A percentile compares a stretch with the other conserved stretches of the same genome.
phyloP scores from a whole-genome alignment of 2,888 invertebrate genomes.

The Pheosia tremula region DNA sequence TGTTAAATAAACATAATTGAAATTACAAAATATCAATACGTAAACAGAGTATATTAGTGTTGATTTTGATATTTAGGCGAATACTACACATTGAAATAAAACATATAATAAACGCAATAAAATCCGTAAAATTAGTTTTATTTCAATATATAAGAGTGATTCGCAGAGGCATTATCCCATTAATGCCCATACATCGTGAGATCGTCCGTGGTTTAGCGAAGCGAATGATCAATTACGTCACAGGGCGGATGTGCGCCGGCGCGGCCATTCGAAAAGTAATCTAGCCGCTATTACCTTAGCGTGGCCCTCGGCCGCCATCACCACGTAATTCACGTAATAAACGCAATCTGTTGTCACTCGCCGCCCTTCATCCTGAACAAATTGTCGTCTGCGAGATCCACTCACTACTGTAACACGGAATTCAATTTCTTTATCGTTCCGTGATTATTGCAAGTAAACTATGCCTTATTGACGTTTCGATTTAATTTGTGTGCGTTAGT shows the following conservation, averaged over 20 bases:
- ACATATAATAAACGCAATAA: too few relatives aligned
- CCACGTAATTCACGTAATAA: slow-evolving; percentile 64
- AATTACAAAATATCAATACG: background rate
- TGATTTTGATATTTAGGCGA: too few relatives aligned
- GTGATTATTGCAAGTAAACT: background rate
- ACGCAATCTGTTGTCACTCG: slow-evolving; percentile 54
- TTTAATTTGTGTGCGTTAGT: background rate
- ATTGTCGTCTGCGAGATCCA: slow-evolving; percentile 21
- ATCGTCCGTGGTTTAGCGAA: slow-evolving; percentile 48
- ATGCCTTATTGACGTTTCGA: background rate
- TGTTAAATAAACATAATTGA: background rate
- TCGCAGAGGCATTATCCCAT: slow-evolving; percentile 28
- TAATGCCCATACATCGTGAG: slow-evolving; percentile 60
- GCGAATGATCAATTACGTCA: slow-evolving; percentile 67
- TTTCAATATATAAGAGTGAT: slow-evolving; percentile 42
- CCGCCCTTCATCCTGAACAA: slow-evolving; percentile 39
- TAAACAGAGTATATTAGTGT: slow-evolving; percentile 10
- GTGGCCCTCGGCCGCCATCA: slow-evolving; percentile 51
- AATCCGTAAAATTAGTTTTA: slow-evolving; percentile 8
- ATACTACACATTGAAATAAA: too few relatives aligned
- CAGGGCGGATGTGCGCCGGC: slow-evolving; percentile 63
- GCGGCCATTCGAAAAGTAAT: slow-evolving; percentile 59
- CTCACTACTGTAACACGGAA: slow-evolving; percentile 8
- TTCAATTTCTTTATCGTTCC: slow-evolving; percentile 1
- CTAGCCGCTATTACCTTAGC: slow-evolving; percentile 62